phyloP scores from a whole-genome alignment of 2,113 vertebrate species.

The Phrynosoma blainvillii region DNA sequence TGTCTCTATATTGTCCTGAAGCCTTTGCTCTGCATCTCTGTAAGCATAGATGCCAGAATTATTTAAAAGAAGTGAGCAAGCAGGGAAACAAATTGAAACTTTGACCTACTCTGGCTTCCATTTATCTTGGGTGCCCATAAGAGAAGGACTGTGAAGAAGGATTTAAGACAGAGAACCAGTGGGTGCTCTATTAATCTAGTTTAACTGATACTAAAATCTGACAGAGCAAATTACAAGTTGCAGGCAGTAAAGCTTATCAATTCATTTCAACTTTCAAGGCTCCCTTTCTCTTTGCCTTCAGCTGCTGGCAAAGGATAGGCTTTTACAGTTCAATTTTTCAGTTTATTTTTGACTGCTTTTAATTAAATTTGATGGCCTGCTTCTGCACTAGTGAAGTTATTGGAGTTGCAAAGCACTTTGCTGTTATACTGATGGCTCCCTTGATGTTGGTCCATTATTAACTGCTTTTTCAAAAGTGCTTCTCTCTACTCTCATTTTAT shows the following conservation, averaged over 20 bases:
- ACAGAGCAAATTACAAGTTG: conserved; percentile 73
- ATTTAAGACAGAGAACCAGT: conserved; percentile 71
- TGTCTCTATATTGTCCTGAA: conserved; percentile 53
- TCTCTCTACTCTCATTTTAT: conserved; percentile 77
- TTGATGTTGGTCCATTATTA: conserved; percentile 82
- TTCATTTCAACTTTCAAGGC: conserved; percentile 76
- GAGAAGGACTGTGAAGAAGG: conserved; percentile 42
- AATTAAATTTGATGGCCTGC: conserved; percentile 84
- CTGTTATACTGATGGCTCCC: conserved; percentile 79
- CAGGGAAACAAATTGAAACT: conserved; percentile 67
- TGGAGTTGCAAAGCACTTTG: conserved; percentile 78
- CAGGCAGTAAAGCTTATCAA: conserved; percentile 72
- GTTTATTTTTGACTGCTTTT: conserved; percentile 84
- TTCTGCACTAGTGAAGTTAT: conserved; percentile 74
- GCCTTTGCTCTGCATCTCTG: conserved; percentile 39
- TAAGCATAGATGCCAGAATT: conserved; percentile 55
- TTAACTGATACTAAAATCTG: conserved; percentile 77
- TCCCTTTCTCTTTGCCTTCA: conserved; percentile 71
- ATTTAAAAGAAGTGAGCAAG: conserved; percentile 62
- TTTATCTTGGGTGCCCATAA: conserved; percentile 59
- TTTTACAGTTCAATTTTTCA: conserved; percentile 79
- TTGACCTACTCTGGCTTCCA: conserved; percentile 63
- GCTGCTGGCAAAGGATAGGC: conserved; percentile 72
- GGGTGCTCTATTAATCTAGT: conserved; percentile 77
- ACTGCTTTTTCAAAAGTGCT: conserved; percentile 78